These are phyloP conservation scores for Drosophila formosana DNA, from an alignment of 2,888 invertebrate genomes.

Conservation along the genomic window DNA sequence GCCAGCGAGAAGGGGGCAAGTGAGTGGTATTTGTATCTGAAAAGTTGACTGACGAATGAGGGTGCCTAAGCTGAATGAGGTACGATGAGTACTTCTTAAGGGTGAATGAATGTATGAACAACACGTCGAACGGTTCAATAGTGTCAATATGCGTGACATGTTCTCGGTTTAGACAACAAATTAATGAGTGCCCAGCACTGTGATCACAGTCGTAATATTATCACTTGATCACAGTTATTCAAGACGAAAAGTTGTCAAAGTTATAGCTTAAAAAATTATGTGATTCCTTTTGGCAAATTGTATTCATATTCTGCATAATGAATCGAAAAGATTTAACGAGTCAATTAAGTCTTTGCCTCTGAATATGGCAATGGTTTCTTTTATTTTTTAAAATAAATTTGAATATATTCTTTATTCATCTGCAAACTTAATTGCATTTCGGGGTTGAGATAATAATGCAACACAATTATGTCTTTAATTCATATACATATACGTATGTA, in stretches of 20 bases:
- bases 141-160: background rate
- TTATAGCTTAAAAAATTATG: no score
- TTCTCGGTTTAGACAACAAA: conserved; percentile 2
- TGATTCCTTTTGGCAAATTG: no score
- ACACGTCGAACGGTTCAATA: background rate
- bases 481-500: background rate
- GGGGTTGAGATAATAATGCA: background rate
- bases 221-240: background rate
- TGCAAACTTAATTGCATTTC: background rate
- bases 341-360: background rate
- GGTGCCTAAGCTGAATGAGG: conserved; percentile 6
- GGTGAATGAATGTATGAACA: conserved; percentile 4
- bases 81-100: conserved; percentile 4
- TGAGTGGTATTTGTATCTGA: background rate
- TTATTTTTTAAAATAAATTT: background rate
- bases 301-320: background rate
- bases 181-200: background rate
- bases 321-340: background rate
- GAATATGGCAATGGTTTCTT: no score
- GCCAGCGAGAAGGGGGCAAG: background rate
- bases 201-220: background rate
- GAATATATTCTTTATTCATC: background rate
- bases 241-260: background rate
- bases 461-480: conserved; percentile 2
- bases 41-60: conserved; percentile 11